Percentiles rank a stretch among this genome's conserved stretches.
These are phyloP conservation scores for Micromesistius poutassou DNA, from an alignment of 2,797 vertebrate genomes.

Conservation along the genomic window DNA sequence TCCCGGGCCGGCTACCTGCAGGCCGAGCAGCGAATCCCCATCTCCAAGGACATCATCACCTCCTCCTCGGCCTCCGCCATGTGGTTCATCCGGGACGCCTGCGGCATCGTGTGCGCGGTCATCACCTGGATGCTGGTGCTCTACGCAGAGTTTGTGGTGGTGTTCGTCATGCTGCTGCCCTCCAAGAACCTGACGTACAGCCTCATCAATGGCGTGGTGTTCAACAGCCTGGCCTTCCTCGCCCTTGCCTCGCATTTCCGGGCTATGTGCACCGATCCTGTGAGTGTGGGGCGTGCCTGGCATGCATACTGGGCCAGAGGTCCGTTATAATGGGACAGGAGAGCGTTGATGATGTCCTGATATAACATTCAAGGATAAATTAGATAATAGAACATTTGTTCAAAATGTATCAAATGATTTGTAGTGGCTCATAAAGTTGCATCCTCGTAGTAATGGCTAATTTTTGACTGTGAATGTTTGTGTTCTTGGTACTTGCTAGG, in stretches of 20 bases:
- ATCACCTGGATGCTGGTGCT: constrained; percentile 96
- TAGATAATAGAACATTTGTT: too few species aligned
- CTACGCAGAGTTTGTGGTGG: constrained; percentile 94
- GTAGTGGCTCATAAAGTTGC: too few species aligned
- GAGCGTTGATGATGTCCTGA: neutral
- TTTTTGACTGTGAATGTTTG: too few species aligned
- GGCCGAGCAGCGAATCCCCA: constrained; percentile 72
- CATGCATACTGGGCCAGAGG: neutral
- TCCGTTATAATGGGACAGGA: neutral
- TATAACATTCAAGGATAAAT: too few species aligned
- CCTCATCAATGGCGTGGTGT: constrained; percentile 86
- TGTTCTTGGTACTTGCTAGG: constrained; percentile 64
- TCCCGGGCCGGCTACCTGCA: constrained; percentile 68
- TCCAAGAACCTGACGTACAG: constrained; percentile 90
- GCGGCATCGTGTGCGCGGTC: constrained; percentile 89
- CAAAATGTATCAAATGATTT: too few species aligned
- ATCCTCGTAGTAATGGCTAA: neutral
- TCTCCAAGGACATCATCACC: constrained; percentile 69
- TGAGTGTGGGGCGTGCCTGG: constrained; percentile 69
- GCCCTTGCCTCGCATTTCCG: constrained; percentile 93
- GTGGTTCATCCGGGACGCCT: constrained; percentile 97
- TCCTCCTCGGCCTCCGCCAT: constrained; percentile 78
- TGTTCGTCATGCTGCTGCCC: constrained; percentile 95
- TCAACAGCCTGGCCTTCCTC: constrained; percentile 91
- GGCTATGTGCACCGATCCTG: constrained; percentile 97